phyloP scores from a whole-genome alignment of 2,797 vertebrate species.

The Thaleichthys pacificus region DNA sequence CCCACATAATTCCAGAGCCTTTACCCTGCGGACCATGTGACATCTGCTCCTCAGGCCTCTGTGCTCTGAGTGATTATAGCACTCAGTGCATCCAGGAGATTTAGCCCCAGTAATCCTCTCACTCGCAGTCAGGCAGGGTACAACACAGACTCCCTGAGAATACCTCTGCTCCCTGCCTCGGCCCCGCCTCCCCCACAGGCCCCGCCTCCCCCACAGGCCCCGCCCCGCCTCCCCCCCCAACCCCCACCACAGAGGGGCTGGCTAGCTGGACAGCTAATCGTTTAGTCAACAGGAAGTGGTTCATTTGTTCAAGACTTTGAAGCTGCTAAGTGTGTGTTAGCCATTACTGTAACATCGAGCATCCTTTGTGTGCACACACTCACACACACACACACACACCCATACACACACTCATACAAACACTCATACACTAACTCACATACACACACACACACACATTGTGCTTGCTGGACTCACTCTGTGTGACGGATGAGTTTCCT shows the following conservation, averaged over 20 bases:
- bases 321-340: background rate
- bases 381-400: background rate
- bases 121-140: conserved; percentile 59
- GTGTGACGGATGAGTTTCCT: background rate
- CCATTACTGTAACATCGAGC: background rate
- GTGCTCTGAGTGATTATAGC: conserved; percentile 76
- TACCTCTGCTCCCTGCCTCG: conserved; percentile 21
- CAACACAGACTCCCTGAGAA: conserved; percentile 57
- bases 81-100: conserved; percentile 76
- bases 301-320: background rate
- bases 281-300: conserved; percentile 21
- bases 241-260: no score
- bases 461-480: background rate
- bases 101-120: conserved; percentile 78
- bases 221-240: no score
- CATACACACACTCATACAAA: no score
- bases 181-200: no score
- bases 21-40: conserved; percentile 76
- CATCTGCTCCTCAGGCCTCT: conserved; percentile 73
- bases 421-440: no score
- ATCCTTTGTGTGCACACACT: background rate
- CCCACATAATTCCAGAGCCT: conserved; percentile 74
- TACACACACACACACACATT: background rate
- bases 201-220: no score
- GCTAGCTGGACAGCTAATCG: conserved; percentile 31